Conservation (phyloP, 1,140 invertebrate species). For the Hetaerina americana region DNA sequence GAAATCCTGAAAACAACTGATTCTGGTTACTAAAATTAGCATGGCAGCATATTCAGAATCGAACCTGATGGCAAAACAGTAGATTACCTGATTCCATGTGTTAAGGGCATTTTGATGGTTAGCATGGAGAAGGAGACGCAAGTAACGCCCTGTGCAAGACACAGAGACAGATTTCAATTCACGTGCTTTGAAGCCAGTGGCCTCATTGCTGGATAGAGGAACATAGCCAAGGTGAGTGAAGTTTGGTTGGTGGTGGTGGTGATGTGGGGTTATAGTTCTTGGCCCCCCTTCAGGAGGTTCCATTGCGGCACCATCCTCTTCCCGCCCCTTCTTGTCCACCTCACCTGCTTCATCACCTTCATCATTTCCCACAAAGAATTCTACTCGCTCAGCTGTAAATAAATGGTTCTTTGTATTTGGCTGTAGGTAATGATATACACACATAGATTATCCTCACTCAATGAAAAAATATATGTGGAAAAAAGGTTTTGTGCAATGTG, state of each 20-base stretch:
- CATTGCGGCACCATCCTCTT: conserved; percentile 26
- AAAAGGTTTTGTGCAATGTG: not conserved
- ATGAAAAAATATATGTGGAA: not conserved
- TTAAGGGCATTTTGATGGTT: conserved; percentile 65
- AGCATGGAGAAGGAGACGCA: conserved; percentile 71
- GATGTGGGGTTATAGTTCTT: conserved; percentile 23
- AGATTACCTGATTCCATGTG: conserved; percentile 62
- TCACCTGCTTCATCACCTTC: conserved; percentile 23
- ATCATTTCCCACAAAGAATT: conserved; percentile 35
- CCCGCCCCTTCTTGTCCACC: conserved; percentile 30
- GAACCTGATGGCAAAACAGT: not conserved
- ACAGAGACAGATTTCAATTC: conserved; percentile 77
- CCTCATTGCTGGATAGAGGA: conserved; percentile 64
- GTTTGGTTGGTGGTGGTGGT: conserved; percentile 19
- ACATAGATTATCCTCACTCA: not conserved
- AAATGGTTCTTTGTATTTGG: too few relatives aligned
- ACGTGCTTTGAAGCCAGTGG: conserved; percentile 66
- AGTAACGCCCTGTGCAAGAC: conserved; percentile 58
- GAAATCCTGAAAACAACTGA: too few relatives aligned
- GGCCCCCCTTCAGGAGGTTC: conserved; percentile 25
- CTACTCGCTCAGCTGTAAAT: not conserved
- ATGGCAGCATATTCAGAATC: too few relatives aligned
- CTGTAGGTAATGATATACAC: too few relatives aligned
- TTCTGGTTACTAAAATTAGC: too few relatives aligned
- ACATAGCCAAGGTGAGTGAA: conserved; percentile 70